Conservation (phyloP, 2,113 vertebrate genomes). For the Myrmophylax atrothorax region DNA sequence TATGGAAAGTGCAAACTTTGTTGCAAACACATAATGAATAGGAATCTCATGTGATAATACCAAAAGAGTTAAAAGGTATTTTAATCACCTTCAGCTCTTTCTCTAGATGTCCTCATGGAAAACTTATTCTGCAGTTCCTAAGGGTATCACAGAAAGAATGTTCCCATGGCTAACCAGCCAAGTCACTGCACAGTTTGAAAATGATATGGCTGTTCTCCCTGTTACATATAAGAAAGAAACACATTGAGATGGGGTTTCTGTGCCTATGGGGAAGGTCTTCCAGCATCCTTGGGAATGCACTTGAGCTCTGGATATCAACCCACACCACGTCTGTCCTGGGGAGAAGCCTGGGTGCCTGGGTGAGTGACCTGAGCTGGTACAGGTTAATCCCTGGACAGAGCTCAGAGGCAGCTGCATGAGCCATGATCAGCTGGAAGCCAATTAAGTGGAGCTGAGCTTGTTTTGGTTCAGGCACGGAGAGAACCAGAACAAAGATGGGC, state of each 20-base stretch:
- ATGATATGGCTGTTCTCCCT: not conserved
- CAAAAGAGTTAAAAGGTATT: not conserved
- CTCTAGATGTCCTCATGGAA: not conserved
- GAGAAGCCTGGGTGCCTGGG: not conserved
- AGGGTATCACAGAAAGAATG: not conserved
- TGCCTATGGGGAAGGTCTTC: not conserved
- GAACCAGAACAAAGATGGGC: not conserved
- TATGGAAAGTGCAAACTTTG: not conserved
- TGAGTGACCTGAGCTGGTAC: not conserved
- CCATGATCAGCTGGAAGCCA: slow-evolving; percentile 34
- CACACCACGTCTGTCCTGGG: rapidly evolving
- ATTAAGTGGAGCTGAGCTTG: slow-evolving; percentile 27
- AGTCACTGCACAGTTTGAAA: not conserved
- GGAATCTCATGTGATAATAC: not conserved
- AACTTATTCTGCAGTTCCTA: not conserved
- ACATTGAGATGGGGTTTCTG: not conserved
- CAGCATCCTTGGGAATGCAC: not conserved
- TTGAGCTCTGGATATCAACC: not conserved
- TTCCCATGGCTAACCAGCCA: not conserved
- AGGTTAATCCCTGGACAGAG: not conserved
- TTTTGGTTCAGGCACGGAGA: not conserved
- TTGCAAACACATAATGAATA: not conserved
- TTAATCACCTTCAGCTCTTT: not conserved
- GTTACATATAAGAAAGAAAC: not conserved
- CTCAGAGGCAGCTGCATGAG: not conserved